A percentile compares a stretch with the other conserved stretches of the same genome.
Evolutionary conservation across 2,113 vertebrate species (phyloP).

Genomic region (Nycticryphes semicollaris): DNA sequence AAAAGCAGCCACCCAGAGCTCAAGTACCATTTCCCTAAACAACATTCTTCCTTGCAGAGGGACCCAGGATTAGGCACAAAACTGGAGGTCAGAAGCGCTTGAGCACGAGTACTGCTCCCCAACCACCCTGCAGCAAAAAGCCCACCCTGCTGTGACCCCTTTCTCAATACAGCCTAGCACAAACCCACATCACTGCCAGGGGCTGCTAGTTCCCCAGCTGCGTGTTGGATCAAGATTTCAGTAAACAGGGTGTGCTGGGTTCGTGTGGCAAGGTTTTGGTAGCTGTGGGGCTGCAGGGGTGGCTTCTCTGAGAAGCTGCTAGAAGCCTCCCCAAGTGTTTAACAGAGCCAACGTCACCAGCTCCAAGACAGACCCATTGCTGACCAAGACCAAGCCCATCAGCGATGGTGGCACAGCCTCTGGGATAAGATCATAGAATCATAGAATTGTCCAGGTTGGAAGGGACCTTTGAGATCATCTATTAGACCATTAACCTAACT

Average conservation of each 20-base stretch:
- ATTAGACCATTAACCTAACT: too few species aligned
- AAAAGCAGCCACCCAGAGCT: neutral
- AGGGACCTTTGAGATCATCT: too few species aligned
- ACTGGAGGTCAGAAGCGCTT: neutral
- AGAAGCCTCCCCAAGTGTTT: neutral
- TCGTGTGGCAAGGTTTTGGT: neutral
- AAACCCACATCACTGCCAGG: neutral
- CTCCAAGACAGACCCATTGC: too few species aligned
- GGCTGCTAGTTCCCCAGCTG: neutral
- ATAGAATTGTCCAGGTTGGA: too few species aligned
- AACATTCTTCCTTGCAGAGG: neutral
- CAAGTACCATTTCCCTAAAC: neutral
- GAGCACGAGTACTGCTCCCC: neutral
- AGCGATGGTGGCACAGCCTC: neutral
- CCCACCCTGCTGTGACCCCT: neutral
- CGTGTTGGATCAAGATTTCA: neutral
- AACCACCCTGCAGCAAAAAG: neutral
- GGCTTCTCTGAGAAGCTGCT: neutral
- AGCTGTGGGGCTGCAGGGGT: too few species aligned
- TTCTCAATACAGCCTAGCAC: neutral
- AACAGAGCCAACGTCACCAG: too few species aligned
- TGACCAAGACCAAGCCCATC: neutral
- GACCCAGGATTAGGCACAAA: neutral
- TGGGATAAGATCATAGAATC: too few species aligned
- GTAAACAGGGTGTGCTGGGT: neutral